Percentiles rank a stretch among this genome's conserved stretches.
Evolutionary conservation across 2,797 vertebrate species (phyloP).

Genomic region (Pelochelys cantorii): DNA sequence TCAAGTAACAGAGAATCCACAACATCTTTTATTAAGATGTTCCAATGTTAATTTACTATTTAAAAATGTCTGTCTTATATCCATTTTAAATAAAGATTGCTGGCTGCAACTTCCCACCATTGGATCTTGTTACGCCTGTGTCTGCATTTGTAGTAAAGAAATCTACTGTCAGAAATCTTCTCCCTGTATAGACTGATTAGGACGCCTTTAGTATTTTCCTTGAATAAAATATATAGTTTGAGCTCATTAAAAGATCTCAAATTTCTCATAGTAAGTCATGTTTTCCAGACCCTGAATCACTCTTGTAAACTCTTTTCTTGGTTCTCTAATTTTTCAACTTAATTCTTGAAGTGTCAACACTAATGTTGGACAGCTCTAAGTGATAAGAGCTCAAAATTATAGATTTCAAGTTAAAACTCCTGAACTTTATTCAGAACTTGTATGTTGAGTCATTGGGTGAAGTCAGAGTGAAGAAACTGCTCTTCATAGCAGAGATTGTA

Average conservation of each 20-base stretch:
- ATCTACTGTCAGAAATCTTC: background rate
- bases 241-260: background rate
- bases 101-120: background rate
- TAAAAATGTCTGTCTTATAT: background rate
- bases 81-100: background rate
- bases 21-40: background rate
- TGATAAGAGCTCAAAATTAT: background rate
- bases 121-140: background rate
- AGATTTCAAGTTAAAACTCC: background rate
- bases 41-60: background rate
- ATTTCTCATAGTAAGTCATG: background rate
- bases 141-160: background rate
- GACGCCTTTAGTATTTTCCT: background rate
- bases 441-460: background rate
- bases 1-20: background rate
- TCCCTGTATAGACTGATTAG: background rate
- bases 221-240: background rate
- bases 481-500: background rate
- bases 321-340: background rate
- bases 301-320: background rate
- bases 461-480: background rate
- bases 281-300: background rate
- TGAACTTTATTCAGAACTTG: background rate
- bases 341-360: background rate
- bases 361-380: background rate